These are phyloP conservation scores for Gastracanthus pulcherrimus DNA, from an alignment of 2,888 invertebrate species.

Conservation along the genomic window DNA sequence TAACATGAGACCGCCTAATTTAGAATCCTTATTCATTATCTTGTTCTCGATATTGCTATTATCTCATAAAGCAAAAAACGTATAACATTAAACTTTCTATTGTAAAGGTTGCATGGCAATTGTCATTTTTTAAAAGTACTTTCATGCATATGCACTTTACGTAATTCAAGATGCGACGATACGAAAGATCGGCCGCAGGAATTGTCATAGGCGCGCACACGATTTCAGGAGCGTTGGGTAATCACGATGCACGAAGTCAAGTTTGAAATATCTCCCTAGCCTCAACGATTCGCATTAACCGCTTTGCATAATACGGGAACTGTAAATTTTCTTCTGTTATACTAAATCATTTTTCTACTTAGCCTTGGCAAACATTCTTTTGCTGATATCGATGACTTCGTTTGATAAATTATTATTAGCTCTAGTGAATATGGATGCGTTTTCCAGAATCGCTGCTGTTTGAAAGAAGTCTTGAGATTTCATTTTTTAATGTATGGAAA, in stretches of 20 bases:
- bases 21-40: no score
- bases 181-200: constrained; percentile 57
- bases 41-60: no score
- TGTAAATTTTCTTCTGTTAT: not conserved
- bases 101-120: constrained; percentile 17
- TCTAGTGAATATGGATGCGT: not conserved
- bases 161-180: constrained; percentile 60
- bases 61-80: no score
- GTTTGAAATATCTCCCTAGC: constrained; percentile 42
- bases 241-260: constrained; percentile 52
- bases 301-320: constrained; percentile 45
- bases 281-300: constrained; percentile 16
- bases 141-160: constrained; percentile 38
- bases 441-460: not conserved
- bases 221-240: constrained; percentile 68
- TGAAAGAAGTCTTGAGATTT: not conserved
- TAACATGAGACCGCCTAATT: no score
- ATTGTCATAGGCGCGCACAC: constrained; percentile 66
- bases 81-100: no score
- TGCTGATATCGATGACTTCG: not conserved
- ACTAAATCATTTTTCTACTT: constrained; percentile 13
- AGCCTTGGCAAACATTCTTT: not conserved
- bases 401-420: not conserved
- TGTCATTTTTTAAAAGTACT: not conserved
- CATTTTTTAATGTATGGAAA: not conserved